Conservation (phyloP, 2,113 vertebrate species). For the Cepphus grylle region DNA sequence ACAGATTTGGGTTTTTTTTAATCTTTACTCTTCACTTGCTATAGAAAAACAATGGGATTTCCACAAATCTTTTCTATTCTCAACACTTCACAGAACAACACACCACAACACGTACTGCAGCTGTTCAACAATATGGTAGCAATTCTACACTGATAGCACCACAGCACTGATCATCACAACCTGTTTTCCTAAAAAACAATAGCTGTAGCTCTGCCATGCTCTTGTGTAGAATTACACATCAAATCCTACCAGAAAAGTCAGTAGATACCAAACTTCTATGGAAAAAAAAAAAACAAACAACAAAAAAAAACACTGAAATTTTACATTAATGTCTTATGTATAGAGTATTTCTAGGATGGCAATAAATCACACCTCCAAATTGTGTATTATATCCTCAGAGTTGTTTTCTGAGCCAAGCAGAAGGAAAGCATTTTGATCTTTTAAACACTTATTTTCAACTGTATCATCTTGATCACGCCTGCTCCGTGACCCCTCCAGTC, state of each 20-base stretch:
- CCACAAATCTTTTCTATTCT: not conserved
- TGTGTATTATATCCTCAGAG: not conserved
- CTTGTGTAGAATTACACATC: not conserved
- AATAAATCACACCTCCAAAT: not conserved
- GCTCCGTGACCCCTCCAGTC: accelerated
- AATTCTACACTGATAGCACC: not conserved
- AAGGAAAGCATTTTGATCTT: not conserved
- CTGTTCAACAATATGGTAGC: not conserved
- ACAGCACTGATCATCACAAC: not conserved
- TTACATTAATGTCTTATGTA: not conserved
- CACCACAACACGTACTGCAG: not conserved
- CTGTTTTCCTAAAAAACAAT: not conserved
- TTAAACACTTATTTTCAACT: not conserved
- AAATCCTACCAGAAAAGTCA: not conserved
- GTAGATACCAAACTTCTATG: not conserved
- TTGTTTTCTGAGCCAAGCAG: not conserved
- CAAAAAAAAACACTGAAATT: not conserved
- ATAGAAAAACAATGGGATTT: not conserved
- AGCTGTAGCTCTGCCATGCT: not conserved
- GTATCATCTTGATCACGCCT: accelerated
- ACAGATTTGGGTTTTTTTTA: not conserved
- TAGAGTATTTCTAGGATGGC: not conserved
- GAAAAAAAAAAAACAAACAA: not conserved
- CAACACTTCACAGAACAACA: not conserved
- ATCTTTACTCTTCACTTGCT: not conserved